Evolutionary conservation across 2,888 invertebrate genomes (phyloP).

Genomic region (Zygaena filipendulae): DNA sequence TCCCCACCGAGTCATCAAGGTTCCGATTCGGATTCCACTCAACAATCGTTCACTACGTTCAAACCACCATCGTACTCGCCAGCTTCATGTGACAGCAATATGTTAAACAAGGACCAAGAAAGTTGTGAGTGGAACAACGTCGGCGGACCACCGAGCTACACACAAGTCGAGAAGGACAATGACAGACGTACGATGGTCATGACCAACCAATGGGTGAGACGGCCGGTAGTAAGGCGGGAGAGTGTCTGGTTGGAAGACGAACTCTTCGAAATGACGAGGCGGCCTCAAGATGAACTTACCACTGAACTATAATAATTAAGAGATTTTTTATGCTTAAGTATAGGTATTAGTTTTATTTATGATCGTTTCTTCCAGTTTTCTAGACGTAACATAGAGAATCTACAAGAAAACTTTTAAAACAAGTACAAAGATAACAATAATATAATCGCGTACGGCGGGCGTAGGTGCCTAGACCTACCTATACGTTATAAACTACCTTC

Average conservation of each 20-base stretch:
- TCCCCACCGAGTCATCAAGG: constrained; percentile 55
- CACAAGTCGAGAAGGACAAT: constrained; percentile 46
- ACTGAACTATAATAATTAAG: constrained; percentile 82
- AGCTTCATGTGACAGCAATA: constrained; percentile 56
- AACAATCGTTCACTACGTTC: constrained; percentile 61
- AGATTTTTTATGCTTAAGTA: constrained; percentile 11
- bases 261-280: constrained; percentile 83
- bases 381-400: too few species aligned
- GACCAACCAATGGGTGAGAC: constrained; percentile 59
- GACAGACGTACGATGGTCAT: constrained; percentile 49
- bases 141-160: constrained; percentile 55
- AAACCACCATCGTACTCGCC: constrained; percentile 63
- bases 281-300: constrained; percentile 90
- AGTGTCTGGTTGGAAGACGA: constrained; percentile 82
- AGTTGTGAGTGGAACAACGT: constrained; percentile 66
- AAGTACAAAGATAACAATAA: too few species aligned
- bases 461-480: too few species aligned
- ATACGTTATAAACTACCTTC: too few species aligned
- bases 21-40: constrained; percentile 47
- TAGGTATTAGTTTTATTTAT: constrained; percentile 5
- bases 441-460: too few species aligned
- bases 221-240: constrained; percentile 57
- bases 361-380: too few species aligned
- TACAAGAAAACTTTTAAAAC: too few species aligned
- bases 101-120: constrained; percentile 48